Evolutionary conservation across 2,888 invertebrate species (phyloP), one percentile per base, ranked within the genome.

Genomic region (Drosophila sordidapex): DNA sequence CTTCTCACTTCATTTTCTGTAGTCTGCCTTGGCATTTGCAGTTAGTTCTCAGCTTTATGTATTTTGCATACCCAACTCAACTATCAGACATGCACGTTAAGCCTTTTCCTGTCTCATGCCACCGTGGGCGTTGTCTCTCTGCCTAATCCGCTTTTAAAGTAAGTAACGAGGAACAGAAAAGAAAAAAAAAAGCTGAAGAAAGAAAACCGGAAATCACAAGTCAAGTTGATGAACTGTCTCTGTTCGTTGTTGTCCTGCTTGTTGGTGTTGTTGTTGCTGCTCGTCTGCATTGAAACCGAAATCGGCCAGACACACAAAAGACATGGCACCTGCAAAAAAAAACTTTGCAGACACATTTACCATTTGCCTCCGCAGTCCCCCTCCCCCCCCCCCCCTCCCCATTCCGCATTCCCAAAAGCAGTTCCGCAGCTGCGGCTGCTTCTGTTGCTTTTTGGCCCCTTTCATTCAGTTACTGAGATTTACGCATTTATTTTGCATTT

Each of bases 401-500:
- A 18, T 2, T 13, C 54, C 36, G 27, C 33, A 18, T 18, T 48
- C 54, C 64, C 38, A 59, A 69, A 43, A 57, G 29, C 49, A 33
- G 15, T 27, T 27, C 51, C 31, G 46, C 73, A 74, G 67, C 74
- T 73, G 74, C 66, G 33, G 18, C 15, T 35, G 53, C 52, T 33
- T 25, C 18, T 36, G 54, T 36, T 38, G 4, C 36, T 56, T 27
- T 54, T 46, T 56, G 58, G 51, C 68, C 72, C 62, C 57, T 62
- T 58, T 56, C 67, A 61, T 66, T 33, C 68, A 64, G 83, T 86
- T 81, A 73, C 57, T 31, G 85, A 85, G 85, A 89, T 89, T 85
- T 83, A 85, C 90, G 91, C 89, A 90, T 91, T 90, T 87, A 90
- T 86, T 90, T 90, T 78, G 83, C 88, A 90, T 87, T 91, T 86